Evolutionary conservation across 2,113 vertebrate genomes (phyloP).

Genomic region (Callorhinus ursinus): DNA sequence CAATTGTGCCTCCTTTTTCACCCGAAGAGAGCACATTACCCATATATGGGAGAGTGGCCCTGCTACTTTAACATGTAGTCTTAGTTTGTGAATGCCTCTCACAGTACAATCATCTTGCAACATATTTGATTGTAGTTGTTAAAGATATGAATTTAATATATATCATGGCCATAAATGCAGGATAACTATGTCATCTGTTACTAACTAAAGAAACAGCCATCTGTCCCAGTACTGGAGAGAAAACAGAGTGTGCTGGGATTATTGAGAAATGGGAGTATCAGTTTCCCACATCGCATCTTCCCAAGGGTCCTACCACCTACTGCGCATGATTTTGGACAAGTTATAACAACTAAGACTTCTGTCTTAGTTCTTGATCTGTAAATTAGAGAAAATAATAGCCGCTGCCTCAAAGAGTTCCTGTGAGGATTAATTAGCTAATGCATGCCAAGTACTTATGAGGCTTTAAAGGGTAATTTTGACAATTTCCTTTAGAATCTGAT

Average conservation of each 20-base stretch:
- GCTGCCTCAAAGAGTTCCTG: background rate
- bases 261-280: background rate
- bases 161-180: background rate
- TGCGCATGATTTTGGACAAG: background rate
- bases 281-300: background rate
- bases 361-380: background rate
- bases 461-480: background rate
- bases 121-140: background rate
- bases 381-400: background rate
- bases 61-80: background rate
- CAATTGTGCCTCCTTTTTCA: background rate
- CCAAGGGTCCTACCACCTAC: background rate
- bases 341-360: background rate
- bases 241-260: background rate
- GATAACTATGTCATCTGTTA: background rate
- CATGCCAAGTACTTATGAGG: background rate
- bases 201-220: constrained; percentile 3
- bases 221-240: background rate
- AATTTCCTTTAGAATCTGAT: background rate
- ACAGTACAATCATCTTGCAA: background rate
- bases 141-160: background rate
- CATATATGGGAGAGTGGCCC: background rate
- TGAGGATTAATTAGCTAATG: background rate
- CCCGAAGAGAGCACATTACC: background rate
- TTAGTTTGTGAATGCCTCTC: background rate